These are phyloP conservation scores for Caenorhabditis imperialis DNA, from an alignment of 2,888 invertebrate species.

Conservation along the genomic window DNA sequence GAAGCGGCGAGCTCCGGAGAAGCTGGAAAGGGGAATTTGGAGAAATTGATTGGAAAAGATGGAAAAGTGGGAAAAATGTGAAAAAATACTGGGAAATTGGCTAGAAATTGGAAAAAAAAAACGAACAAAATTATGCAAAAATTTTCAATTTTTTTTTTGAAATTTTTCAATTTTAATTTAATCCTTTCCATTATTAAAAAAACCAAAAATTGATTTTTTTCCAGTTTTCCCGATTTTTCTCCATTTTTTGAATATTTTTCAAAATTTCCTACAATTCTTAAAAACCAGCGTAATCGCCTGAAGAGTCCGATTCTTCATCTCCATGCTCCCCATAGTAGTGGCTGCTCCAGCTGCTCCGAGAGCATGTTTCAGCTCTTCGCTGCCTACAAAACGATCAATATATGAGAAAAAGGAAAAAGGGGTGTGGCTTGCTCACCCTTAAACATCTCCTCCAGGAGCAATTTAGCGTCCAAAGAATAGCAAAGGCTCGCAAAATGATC, in stretches of 20 bases:
- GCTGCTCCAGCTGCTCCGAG: constrained; percentile 44
- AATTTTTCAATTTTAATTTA: too few relatives aligned
- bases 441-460: constrained; percentile 18
- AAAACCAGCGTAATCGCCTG: constrained; percentile 54
- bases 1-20: not conserved
- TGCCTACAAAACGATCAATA: constrained; percentile 12
- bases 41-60: not conserved
- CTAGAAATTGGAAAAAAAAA: constrained; percentile 1
- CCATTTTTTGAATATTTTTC: too few relatives aligned
- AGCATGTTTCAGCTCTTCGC: constrained; percentile 27
- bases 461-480: constrained; percentile 42
- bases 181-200: too few relatives aligned
- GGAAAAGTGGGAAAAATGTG: not conserved
- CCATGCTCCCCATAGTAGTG: constrained; percentile 48
- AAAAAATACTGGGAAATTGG: too few relatives aligned
- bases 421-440: not conserved
- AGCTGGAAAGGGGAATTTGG: constrained; percentile 15
- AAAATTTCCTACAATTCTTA: constrained; percentile 52
- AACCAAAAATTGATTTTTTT: too few relatives aligned
- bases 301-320: constrained; percentile 46
- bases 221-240: too few relatives aligned
- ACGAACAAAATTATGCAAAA: not conserved
- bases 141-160: too few relatives aligned
- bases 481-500: constrained; percentile 59
- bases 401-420: not conserved